phyloP scores from a whole-genome alignment of 2,888 invertebrate genomes.

The Carterocephalus palaemon region DNA sequence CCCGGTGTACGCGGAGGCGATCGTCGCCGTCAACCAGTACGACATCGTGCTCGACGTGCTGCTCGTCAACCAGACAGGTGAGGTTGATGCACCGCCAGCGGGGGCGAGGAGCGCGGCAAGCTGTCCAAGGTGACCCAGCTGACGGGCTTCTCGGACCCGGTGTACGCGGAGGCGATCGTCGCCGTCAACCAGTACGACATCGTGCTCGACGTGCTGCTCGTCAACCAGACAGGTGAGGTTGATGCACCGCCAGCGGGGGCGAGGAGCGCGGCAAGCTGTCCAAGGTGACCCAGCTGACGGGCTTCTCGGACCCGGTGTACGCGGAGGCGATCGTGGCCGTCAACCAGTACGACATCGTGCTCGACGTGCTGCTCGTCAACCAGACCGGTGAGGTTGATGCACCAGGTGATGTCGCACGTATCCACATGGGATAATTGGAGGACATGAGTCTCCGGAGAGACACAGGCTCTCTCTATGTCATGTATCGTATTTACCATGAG shows the following conservation, averaged over 20 bases:
- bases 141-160: conserved; percentile 99
- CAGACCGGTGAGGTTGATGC: conserved; percentile 85
- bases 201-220: conserved; percentile 97
- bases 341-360: conserved; percentile 98
- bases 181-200: conserved; percentile 99
- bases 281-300: conserved; percentile 97
- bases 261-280: conserved; percentile 54
- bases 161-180: conserved; percentile 99
- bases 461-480: no score
- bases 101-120: conserved; percentile 51
- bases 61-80: conserved; percentile 97
- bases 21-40: conserved; percentile 99
- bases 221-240: conserved; percentile 93
- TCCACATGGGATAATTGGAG: no score
- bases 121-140: conserved; percentile 92
- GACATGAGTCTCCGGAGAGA: no score
- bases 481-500: no score
- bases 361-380: conserved; percentile 98
- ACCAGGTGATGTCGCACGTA: no score
- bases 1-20: conserved; percentile 99
- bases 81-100: conserved; percentile 34
- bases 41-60: conserved; percentile 99
- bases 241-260: conserved; percentile 36
- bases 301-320: conserved; percentile 99
- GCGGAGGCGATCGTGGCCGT: conserved; percentile 99